Conservation (phyloP, 2,888 invertebrate genomes). For the Cetonia aurata region DNA sequence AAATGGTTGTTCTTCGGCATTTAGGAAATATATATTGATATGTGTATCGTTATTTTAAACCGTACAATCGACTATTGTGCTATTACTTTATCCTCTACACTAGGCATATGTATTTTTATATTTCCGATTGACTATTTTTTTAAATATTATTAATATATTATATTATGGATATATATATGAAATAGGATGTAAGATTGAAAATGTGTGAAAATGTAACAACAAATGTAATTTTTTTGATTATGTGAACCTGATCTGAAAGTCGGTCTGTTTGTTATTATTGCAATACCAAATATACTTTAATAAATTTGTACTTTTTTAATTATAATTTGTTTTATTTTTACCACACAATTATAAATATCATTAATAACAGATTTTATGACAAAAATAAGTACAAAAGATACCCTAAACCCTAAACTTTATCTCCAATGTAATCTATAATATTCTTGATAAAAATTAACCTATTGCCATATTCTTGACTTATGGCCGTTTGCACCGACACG, state of each 20-base stretch:
- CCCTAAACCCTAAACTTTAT: too few species aligned
- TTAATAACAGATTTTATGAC: too few species aligned
- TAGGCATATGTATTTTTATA: slow-evolving; percentile 44
- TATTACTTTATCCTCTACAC: slow-evolving; percentile 11
- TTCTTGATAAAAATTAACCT: too few species aligned
- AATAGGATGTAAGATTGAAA: slow-evolving; percentile 27
- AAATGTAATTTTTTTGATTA: slow-evolving; percentile 3
- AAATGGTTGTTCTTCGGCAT: too few species aligned
- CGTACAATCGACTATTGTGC: slow-evolving; percentile 37
- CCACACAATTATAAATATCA: too few species aligned
- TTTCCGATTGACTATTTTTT: slow-evolving; percentile 44
- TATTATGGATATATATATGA: slow-evolving; percentile 5
- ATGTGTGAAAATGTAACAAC: slow-evolving; percentile 3
- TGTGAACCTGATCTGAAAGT: background rate
- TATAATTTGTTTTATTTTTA: slow-evolving; percentile 20
- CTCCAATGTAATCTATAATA: too few species aligned
- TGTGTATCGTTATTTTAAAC: slow-evolving; percentile 37
- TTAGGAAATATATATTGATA: slow-evolving; percentile 29
- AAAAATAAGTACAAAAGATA: too few species aligned
- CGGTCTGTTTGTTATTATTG: slow-evolving; percentile 26
- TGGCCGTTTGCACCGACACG: too few species aligned
- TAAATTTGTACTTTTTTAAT: slow-evolving; percentile 40
- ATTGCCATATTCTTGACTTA: too few species aligned
- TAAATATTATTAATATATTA: slow-evolving; percentile 34
- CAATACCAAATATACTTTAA: slow-evolving; percentile 38